Evolutionary conservation across 2,113 vertebrate species (phyloP).

Genomic region (Picathartes gymnocephalus): DNA sequence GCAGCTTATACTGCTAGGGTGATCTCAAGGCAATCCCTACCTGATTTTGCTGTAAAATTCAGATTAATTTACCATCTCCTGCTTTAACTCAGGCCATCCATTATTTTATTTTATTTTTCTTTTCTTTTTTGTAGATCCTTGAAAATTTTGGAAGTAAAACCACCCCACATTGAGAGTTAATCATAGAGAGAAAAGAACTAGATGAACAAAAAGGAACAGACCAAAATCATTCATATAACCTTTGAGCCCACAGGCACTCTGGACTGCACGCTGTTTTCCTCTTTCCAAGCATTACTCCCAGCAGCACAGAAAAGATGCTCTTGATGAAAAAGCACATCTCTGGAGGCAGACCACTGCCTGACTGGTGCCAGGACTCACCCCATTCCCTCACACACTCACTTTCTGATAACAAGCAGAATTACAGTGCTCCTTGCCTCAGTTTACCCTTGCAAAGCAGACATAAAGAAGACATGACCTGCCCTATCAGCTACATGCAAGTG

Average conservation of each 20-base stretch:
- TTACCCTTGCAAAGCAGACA: slow-evolving; percentile 5
- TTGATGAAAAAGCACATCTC: neutral
- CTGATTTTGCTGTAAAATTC: neutral
- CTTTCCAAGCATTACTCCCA: neutral
- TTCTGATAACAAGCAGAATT: neutral
- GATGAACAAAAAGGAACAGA: neutral
- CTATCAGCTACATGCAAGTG: neutral
- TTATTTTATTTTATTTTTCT: neutral
- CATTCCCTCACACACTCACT: neutral
- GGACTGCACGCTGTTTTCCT: neutral
- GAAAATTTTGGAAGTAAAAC: neutral
- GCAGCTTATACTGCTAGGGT: neutral
- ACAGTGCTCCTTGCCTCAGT: neutral
- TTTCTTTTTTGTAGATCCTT: neutral
- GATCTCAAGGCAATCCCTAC: neutral
- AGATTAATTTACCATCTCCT: neutral
- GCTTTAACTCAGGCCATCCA: neutral
- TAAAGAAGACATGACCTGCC: neutral
- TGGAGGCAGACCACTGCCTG: neutral
- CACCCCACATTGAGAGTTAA: neutral
- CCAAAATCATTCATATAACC: neutral
- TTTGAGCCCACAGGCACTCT: neutral
- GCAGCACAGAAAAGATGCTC: neutral
- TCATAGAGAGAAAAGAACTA: neutral
- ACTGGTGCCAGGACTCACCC: neutral